phyloP scores from a whole-genome alignment of 2,888 invertebrate species.

The Fragum fragum region DNA sequence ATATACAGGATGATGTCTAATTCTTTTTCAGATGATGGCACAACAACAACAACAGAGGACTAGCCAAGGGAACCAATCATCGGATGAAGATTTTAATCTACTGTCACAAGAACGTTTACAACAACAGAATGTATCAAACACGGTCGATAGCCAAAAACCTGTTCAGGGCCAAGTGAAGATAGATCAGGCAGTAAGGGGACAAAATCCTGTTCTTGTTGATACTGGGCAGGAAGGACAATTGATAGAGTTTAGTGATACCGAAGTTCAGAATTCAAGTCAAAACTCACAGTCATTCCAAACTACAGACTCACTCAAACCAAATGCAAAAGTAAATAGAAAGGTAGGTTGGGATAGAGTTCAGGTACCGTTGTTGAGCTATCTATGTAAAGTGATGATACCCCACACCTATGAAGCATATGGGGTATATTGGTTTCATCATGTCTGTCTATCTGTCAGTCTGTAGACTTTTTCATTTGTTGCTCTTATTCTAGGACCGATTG shows the following conservation, averaged over 20 bases:
- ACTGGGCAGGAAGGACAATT: slow-evolving; percentile 35
- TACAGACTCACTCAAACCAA: slow-evolving; percentile 60
- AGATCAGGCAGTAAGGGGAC: background rate
- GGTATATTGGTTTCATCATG: too few species aligned
- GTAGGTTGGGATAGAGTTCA: slow-evolving; percentile 39
- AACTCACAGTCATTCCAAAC: slow-evolving; percentile 63
- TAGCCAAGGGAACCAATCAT: slow-evolving; percentile 43
- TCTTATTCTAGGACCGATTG: too few species aligned
- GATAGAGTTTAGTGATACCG: slow-evolving; percentile 65
- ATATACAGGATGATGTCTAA: too few species aligned
- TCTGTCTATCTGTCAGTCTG: too few species aligned
- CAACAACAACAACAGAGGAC: slow-evolving; percentile 41
- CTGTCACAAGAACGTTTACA: slow-evolving; percentile 54
- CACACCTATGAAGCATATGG: too few species aligned
- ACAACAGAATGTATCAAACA: slow-evolving; percentile 6
- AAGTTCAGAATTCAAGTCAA: slow-evolving; percentile 48
- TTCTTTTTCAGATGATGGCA: slow-evolving; percentile 28
- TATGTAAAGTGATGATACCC: too few species aligned
- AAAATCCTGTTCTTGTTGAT: slow-evolving; percentile 5
- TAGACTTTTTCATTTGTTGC: too few species aligned
- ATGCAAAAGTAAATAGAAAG: slow-evolving; percentile 62
- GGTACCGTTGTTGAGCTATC: too few species aligned
- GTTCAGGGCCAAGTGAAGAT: background rate
- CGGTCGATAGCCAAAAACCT: background rate
- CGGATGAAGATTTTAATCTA: slow-evolving; percentile 61